Conservation (phyloP, 2,888 invertebrate species). For the Pecten maximus region DNA sequence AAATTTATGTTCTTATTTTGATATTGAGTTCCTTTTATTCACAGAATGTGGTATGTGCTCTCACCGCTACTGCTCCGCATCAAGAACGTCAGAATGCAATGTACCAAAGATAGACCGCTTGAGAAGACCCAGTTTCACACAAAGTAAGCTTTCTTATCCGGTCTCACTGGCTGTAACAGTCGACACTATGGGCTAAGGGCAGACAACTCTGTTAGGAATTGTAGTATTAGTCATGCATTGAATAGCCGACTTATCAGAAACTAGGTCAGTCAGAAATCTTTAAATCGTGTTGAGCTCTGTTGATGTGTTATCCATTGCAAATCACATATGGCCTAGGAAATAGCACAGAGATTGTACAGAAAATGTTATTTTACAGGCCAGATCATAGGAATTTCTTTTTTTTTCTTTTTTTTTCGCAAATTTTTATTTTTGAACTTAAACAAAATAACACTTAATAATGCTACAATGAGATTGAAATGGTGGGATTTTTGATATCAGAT, state of each 20-base stretch:
- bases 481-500: too few relatives aligned
- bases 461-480: too few relatives aligned
- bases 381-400: neutral
- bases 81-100: constrained; percentile 86
- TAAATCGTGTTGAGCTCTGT: neutral
- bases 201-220: constrained; percentile 49
- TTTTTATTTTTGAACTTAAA: too few relatives aligned
- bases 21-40: constrained; percentile 55
- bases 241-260: constrained; percentile 35
- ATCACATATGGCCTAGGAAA: neutral
- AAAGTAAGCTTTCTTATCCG: constrained; percentile 69
- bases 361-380: neutral
- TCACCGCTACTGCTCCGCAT: constrained; percentile 88
- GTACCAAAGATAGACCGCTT: constrained; percentile 81
- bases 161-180: neutral
- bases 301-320: neutral
- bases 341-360: neutral
- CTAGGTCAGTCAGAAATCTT: constrained; percentile 14
- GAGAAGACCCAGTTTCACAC: constrained; percentile 79
- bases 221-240: neutral
- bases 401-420: neutral
- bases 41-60: constrained; percentile 88
- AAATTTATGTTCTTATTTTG: neutral
- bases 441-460: too few relatives aligned
- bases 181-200: constrained; percentile 50